Evolutionary conservation across 2,888 invertebrate genomes (phyloP), one percentile per base, ranked within the genome.

Genomic region (Hydriomena furcata): DNA sequence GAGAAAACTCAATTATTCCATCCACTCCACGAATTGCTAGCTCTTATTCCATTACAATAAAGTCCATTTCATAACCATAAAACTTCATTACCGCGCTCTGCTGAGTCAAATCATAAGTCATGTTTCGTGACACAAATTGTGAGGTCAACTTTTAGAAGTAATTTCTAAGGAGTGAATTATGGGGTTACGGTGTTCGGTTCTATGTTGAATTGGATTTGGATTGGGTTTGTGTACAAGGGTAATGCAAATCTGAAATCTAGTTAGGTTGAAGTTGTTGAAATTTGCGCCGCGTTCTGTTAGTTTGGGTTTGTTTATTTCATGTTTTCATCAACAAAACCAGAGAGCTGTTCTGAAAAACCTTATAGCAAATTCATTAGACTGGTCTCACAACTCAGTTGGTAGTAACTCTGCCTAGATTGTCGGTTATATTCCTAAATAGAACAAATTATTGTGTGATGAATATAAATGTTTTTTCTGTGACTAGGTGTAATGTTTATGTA

Each of bases 81-180:
- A 55, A 57, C 53, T 63, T 61, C 61, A 62, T 68, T 60, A 66
- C 62, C 53, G 46, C 61, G 65, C 69, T 58, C 52, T 56, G 47
- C 57, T 61, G 65, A 63, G 52, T 68, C 61, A 55, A 59, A 64
- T 60, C 56, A 58, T 64, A 60, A 61, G 60, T 65, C 62, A 63
- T 65, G 65, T 66, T 72, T 65, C 51, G 65, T 63, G 61, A 60
- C 64, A 67, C 65, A 72, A 72, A 74, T 71, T 63, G 61, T 60
- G 58, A 64, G 60, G 68, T 70, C 53, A 62, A 67, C 65, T 74
- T 67, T 60, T 42, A 46, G 41, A 63, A 65, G 62, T 67, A 60
- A 71, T 68, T 71, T 74, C 60, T 64, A 63, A 63, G 66, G 64
- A 66, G 65, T 70, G 65, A 68, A 61, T 68, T 64, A 69, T 65